Conservation (phyloP, 2,797 vertebrate genomes). For the Takifugu rubripes region DNA sequence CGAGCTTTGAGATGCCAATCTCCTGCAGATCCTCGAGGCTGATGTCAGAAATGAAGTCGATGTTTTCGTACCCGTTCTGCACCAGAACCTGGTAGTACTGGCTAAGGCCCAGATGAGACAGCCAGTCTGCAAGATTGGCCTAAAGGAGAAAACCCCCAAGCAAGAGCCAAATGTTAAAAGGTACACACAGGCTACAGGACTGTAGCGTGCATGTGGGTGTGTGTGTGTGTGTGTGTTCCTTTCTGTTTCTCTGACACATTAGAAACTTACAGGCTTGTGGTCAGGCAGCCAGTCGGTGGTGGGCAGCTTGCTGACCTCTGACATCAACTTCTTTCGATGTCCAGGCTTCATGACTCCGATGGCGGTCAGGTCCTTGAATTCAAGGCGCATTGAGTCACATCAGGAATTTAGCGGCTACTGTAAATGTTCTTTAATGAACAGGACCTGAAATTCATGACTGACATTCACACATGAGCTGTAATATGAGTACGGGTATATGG, state of each 20-base stretch:
- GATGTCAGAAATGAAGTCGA: slow-evolving; percentile 97
- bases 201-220: background rate
- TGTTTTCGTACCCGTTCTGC: slow-evolving; percentile 96
- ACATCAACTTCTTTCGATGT: slow-evolving; percentile 93
- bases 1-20: slow-evolving; percentile 95
- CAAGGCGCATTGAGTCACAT: slow-evolving; percentile 41
- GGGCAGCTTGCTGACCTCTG: slow-evolving; percentile 89
- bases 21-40: slow-evolving; percentile 96
- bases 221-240: too few species aligned
- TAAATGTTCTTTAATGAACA: slow-evolving; percentile 19
- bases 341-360: slow-evolving; percentile 98
- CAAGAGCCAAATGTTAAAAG: slow-evolving; percentile 5
- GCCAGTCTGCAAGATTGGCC: slow-evolving; percentile 92
- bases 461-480: slow-evolving; percentile 28
- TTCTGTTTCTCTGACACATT: background rate
- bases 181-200: too few species aligned
- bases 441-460: slow-evolving; percentile 16
- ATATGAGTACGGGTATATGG: slow-evolving; percentile 30
- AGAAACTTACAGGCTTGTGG: slow-evolving; percentile 87
- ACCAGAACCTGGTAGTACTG: slow-evolving; percentile 98
- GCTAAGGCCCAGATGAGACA: slow-evolving; percentile 91
- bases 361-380: slow-evolving; percentile 88
- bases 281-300: slow-evolving; percentile 90
- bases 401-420: slow-evolving; percentile 12
- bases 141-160: slow-evolving; percentile 44